Evolutionary conservation across 2,113 vertebrate species (phyloP).

Genomic region (Nesogale talazaci): DNA sequence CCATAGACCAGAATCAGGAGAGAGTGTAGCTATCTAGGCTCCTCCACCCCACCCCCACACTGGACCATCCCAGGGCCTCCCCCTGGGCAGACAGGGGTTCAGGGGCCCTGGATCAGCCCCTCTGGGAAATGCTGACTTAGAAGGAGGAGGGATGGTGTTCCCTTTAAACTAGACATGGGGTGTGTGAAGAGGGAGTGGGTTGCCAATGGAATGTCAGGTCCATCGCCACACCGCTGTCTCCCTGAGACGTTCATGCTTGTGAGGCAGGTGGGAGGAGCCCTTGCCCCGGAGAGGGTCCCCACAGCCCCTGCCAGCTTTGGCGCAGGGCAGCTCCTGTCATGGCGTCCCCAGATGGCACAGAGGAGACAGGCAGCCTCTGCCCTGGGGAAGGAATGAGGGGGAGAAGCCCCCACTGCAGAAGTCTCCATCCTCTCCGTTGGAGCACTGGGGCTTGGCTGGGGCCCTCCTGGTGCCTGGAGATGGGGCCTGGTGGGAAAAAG

Average conservation of each 20-base stretch:
- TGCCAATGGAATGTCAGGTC: background rate
- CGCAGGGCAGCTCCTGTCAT: background rate
- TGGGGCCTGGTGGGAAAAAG: background rate
- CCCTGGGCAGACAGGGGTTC: too few species aligned
- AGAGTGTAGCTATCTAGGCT: too few species aligned
- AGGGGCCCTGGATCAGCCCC: too few species aligned
- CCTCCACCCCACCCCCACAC: too few species aligned
- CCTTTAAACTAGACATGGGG: conserved; percentile 55
- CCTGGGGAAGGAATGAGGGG: background rate
- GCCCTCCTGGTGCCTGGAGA: background rate
- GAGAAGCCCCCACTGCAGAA: fast-evolving
- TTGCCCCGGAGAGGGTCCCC: background rate
- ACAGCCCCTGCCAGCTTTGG: background rate
- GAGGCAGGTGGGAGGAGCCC: background rate
- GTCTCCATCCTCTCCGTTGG: background rate
- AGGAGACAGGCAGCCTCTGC: background rate
- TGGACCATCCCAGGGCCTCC: too few species aligned
- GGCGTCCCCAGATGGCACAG: too few species aligned
- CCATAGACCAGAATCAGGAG: too few species aligned
- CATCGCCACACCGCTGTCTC: background rate
- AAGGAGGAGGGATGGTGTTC: conserved; percentile 32
- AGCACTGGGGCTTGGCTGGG: background rate
- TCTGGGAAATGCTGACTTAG: too few species aligned
- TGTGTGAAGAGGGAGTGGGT: conserved; percentile 4
- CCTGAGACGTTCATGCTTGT: background rate